Evolutionary conservation across 2,797 vertebrate species (phyloP).

Genomic region (Trachops cirrhosus): DNA sequence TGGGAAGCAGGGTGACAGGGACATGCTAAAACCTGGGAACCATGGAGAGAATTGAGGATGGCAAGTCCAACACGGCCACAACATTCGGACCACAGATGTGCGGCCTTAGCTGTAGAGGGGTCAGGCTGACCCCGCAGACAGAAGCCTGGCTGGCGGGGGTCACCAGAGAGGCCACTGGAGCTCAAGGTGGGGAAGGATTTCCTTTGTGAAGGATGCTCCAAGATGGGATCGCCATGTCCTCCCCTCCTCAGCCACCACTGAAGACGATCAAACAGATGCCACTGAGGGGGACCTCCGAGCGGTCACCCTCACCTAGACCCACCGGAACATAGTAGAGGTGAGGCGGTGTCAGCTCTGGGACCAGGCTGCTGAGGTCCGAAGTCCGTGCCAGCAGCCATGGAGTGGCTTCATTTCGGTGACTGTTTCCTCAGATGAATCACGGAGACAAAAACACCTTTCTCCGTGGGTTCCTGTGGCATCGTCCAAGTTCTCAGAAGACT

Average conservation of each 20-base stretch:
- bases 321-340: not conserved
- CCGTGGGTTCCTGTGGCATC: not conserved
- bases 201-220: not conserved
- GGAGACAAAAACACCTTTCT: not conserved
- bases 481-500: not conserved
- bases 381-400: not conserved
- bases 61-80: not conserved
- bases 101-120: not conserved
- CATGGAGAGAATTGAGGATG: not conserved
- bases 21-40: not conserved
- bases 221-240: not conserved
- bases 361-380: not conserved
- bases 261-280: not conserved
- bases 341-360: not conserved
- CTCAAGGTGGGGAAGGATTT: too few relatives aligned
- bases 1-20: not conserved
- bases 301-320: not conserved
- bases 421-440: not conserved
- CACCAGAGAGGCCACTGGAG: not conserved
- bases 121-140: not conserved
- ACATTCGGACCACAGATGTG: rapidly evolving
- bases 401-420: not conserved
- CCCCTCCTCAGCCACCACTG: rapidly evolving
- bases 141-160: not conserved
- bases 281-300: not conserved